phyloP scores from a whole-genome alignment of 2,113 vertebrate species.

The Dunckerocampus dactyliophorus region DNA sequence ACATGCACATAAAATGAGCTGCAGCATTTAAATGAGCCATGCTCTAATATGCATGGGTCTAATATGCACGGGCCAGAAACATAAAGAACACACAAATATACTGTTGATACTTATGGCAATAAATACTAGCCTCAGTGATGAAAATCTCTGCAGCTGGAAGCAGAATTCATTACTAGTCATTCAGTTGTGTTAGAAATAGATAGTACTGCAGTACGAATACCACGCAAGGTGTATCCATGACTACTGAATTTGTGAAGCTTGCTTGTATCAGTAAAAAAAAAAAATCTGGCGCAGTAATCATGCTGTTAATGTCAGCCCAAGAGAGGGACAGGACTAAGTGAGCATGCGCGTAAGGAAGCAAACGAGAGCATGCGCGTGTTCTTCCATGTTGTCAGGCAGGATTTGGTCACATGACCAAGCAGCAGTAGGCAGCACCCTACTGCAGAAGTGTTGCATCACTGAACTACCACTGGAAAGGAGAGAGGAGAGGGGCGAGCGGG shows the following conservation, averaged over 20 bases:
- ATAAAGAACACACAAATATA: slow-evolving; percentile 9
- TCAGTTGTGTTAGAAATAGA: slow-evolving; percentile 14
- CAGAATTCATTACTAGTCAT: slow-evolving; percentile 19
- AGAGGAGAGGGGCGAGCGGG: slow-evolving; percentile 28
- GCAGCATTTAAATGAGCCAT: not conserved
- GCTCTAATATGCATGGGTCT: not conserved
- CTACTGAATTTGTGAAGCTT: slow-evolving; percentile 5
- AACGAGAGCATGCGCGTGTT: slow-evolving; percentile 23
- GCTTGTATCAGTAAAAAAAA: not conserved
- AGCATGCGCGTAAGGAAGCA: slow-evolving; percentile 18
- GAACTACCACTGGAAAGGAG: slow-evolving; percentile 55
- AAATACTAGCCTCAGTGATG: slow-evolving; percentile 1
- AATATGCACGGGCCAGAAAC: not conserved
- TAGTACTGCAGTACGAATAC: slow-evolving; percentile 33
- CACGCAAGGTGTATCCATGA: slow-evolving; percentile 20
- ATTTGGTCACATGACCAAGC: slow-evolving; percentile 73
- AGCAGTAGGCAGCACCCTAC: slow-evolving; percentile 61
- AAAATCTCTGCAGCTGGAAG: slow-evolving; percentile 3
- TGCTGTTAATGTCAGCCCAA: slow-evolving; percentile 25
- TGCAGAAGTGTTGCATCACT: slow-evolving; percentile 71
- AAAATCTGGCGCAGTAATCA: not conserved
- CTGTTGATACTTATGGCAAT: slow-evolving; percentile 8
- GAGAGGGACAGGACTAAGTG: slow-evolving; percentile 16
- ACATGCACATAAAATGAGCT: not conserved
- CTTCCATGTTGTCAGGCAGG: slow-evolving; percentile 77